These are phyloP conservation scores for Drosophila bifasciata DNA, from an alignment of 1,140 invertebrate genomes.

Conservation along the genomic window DNA sequence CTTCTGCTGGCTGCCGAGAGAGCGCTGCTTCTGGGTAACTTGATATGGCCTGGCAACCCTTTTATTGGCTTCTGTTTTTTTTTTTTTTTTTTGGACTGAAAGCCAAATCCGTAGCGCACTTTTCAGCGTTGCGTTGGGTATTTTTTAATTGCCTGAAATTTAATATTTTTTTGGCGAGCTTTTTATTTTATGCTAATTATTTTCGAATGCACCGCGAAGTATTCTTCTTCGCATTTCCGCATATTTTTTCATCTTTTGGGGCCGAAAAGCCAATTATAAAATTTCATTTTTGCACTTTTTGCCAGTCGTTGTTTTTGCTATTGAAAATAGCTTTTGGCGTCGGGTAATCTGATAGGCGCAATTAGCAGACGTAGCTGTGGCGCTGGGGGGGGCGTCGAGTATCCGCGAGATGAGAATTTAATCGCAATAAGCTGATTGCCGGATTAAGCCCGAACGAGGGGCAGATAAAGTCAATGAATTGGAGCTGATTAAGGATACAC, in stretches of 20 bases:
- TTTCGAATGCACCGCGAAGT: slow-evolving; percentile 62
- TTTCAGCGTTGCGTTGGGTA: slow-evolving; percentile 43
- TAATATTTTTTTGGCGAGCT: slow-evolving; percentile 68
- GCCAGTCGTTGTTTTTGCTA: slow-evolving; percentile 39
- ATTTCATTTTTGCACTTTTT: slow-evolving; percentile 71
- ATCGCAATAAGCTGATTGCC: slow-evolving; percentile 64
- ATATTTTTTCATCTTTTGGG: slow-evolving; percentile 37
- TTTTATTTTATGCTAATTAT: slow-evolving; percentile 75
- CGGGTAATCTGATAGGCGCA: slow-evolving; percentile 70
- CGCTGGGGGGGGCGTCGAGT: slow-evolving; percentile 15
- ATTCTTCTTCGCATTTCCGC: slow-evolving; percentile 27
- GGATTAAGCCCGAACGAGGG: slow-evolving; percentile 17
- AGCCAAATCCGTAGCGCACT: slow-evolving; percentile 58
- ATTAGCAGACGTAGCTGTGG: slow-evolving; percentile 49
- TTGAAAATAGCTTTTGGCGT: slow-evolving; percentile 71
- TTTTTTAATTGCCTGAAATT: slow-evolving; percentile 81
- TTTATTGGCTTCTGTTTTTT: too few species aligned
- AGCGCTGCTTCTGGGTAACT: slow-evolving; percentile 44
- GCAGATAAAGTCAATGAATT: too few species aligned
- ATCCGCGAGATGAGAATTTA: slow-evolving; percentile 35
- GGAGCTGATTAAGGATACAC: too few species aligned
- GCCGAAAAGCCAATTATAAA: slow-evolving; percentile 77
- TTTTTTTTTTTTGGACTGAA: slow-evolving; percentile 3
- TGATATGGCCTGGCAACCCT: slow-evolving; percentile 60
- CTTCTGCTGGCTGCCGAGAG: slow-evolving; percentile 4